Evolutionary conservation across 23 tunicate genomes (phyloP).

Genomic region (Clavelina lepadiformis): DNA sequence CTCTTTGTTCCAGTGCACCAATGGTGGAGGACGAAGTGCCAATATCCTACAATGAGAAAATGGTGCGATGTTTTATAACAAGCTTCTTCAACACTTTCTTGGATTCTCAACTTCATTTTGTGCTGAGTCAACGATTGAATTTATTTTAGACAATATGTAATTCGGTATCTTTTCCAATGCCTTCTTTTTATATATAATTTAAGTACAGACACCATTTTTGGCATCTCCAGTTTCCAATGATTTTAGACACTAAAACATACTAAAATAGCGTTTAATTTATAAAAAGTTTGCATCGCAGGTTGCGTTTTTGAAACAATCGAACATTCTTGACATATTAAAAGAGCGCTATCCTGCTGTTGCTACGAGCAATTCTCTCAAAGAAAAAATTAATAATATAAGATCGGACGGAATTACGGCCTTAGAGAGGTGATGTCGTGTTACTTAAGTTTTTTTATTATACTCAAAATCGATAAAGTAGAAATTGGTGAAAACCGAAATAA

Average conservation of each 20-base stretch:
- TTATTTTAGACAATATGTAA: too few species aligned
- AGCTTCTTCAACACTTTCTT: too few species aligned
- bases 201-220: too few species aligned
- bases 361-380: slow-evolving; percentile 46
- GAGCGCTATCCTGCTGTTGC: slow-evolving; percentile 54
- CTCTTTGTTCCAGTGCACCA: not conserved
- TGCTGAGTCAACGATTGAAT: too few species aligned
- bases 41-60: slow-evolving; percentile 80
- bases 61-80: too few species aligned
- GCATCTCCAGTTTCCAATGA: not conserved
- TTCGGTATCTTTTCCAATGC: too few species aligned
- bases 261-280: slow-evolving; percentile 3
- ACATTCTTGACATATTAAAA: slow-evolving; percentile 67
- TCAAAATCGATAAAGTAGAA: too few species aligned
- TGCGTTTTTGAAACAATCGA: slow-evolving; percentile 82
- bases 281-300: slow-evolving; percentile 67
- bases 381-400: slow-evolving; percentile 56
- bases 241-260: not conserved
- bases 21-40: slow-evolving; percentile 24
- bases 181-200: too few species aligned
- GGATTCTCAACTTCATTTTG: too few species aligned
- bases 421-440: slow-evolving; percentile 74
- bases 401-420: slow-evolving; percentile 67
- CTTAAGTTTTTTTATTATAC: too few species aligned
- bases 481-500: not conserved